Conservation (phyloP, 2,888 invertebrate species). For the Dynastes tityus region DNA sequence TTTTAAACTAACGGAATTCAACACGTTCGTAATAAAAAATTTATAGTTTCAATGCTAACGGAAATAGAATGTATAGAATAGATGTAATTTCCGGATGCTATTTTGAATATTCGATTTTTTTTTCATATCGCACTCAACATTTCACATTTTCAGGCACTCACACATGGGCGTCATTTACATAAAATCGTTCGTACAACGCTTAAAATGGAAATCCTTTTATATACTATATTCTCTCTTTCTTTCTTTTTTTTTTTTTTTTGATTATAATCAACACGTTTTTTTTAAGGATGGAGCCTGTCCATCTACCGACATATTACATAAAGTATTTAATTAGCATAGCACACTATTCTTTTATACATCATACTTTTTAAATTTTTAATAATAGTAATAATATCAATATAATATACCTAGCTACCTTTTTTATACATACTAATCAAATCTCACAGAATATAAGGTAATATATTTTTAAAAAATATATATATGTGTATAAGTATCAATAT, state of each 20-base stretch:
- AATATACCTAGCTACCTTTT: neutral
- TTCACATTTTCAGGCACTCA: conserved; percentile 8
- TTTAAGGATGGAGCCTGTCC: conserved; percentile 2
- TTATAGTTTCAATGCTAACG: no score
- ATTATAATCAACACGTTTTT: conserved; percentile 6
- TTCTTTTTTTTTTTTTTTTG: neutral
- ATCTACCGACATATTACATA: neutral
- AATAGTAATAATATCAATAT: conserved; percentile 8
- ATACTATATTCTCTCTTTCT: no score
- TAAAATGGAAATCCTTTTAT: neutral
- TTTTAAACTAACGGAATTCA: no score
- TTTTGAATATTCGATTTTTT: no score
- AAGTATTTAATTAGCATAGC: neutral
- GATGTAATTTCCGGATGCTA: no score
- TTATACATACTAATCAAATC: neutral
- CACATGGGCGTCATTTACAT: neutral
- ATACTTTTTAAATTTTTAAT: neutral
- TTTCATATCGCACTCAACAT: neutral
- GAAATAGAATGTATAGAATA: no score
- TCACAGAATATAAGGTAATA: conserved; percentile 3
- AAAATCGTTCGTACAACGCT: neutral
- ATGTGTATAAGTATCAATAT: no score
- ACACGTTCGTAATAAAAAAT: no score
- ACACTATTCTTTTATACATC: no score
- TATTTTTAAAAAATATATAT: neutral